Evolutionary conservation across 2,113 vertebrate species (phyloP), one percentile per base, ranked within the genome.

Genomic region (Chelonoidis abingdonii): DNA sequence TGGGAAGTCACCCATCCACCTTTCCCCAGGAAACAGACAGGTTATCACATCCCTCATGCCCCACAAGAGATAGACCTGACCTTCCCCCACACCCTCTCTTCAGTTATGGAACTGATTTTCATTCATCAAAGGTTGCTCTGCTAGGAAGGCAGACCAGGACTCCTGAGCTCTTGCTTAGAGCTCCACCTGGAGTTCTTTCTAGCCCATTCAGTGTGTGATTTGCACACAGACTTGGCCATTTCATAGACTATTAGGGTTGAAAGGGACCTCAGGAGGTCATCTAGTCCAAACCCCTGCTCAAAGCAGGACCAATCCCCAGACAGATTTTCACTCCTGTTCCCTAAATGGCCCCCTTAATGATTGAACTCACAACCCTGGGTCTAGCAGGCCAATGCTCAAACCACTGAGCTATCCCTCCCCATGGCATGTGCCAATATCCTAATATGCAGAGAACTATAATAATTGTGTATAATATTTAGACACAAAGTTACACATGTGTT

Each of bases 401-500:
- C 47, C 47, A 49, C 47, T 49, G 47, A 49, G 10, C 47, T 49
- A 49, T 49, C 47, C 47, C 47, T 49, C 47, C 10, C 47, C 10
- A 3, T 49, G 47, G 47, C 25, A 9, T 3, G 0, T 2, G 0
- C 44, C 0, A 69, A 25, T 27, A 56, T 25, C 53, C 80, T 83
- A 57, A 27, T 12, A 38, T 17, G 5, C 25, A 57, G 35, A 1
- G 5, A 1, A 27, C 22, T 44, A 41, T 41, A 41, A 1, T 7
- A 2, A 0, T 0, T 4, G 5, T 47, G 16, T 62, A 47, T 89
- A 38, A 52, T 79, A 65, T 52, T 41, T 1, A 4, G 2, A 69
- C 29, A 9, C 82, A 49, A 1, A 41, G 4, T 10, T 10, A 0
- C 6, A 24, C 72, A 44, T 10, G 1, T 0, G 31, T 13, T 1